These are phyloP conservation scores for Rhineura floridana DNA, from an alignment of 2,113 vertebrate species.

Conservation along the genomic window DNA sequence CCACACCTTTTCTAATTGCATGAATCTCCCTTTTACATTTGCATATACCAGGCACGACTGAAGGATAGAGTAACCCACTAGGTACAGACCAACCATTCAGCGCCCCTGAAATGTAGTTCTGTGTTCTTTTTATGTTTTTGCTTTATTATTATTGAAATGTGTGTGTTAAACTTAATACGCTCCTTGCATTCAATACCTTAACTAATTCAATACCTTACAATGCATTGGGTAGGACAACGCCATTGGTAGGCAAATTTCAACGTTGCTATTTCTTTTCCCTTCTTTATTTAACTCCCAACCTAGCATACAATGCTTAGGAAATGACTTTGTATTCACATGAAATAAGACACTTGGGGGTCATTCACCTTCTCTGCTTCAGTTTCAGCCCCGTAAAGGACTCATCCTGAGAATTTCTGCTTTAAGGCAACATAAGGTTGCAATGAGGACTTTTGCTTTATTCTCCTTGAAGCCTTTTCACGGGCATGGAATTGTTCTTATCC, in stretches of 20 bases:
- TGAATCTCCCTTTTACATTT: conserved; percentile 9
- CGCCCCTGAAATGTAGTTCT: conserved; percentile 41
- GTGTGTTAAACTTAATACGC: conserved; percentile 48
- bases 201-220: conserved; percentile 8
- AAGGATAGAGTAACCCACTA: conserved; percentile 58
- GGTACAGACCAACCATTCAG: conserved; percentile 49
- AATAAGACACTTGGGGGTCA: conserved; percentile 29
- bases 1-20: background rate
- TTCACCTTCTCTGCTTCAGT: conserved; percentile 41
- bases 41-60: conserved; percentile 45
- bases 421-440: conserved; percentile 9
- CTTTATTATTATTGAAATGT: conserved; percentile 57
- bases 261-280: conserved; percentile 21
- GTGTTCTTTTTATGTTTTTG: conserved; percentile 36
- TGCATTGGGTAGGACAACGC: background rate
- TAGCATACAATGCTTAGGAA: conserved; percentile 23
- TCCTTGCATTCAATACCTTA: conserved; percentile 32
- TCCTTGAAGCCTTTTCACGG: conserved; percentile 39
- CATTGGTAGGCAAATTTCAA: background rate
- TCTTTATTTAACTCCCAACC: conserved; percentile 50
- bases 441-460: conserved; percentile 8
- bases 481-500: conserved; percentile 23
- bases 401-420: conserved; percentile 37
- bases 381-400: conserved; percentile 38
- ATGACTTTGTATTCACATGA: conserved; percentile 45